phyloP scores from a whole-genome alignment of 2,888 invertebrate species.

The Drosophila macrothrix region DNA sequence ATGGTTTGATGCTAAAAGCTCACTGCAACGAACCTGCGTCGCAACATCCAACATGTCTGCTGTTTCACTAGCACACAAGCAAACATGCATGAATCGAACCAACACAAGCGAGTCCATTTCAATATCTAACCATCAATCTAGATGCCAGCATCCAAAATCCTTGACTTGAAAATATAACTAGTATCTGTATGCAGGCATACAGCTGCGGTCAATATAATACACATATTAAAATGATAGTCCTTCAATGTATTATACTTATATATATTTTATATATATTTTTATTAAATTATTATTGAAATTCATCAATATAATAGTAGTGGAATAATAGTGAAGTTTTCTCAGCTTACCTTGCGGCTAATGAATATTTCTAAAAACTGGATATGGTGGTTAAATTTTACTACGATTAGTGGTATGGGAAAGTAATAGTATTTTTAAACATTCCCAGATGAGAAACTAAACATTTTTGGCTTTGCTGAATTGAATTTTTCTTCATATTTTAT shows the following conservation, averaged over 20 bases:
- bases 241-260: background rate
- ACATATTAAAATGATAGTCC: background rate
- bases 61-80: constrained; percentile 9
- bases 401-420: background rate
- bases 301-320: background rate
- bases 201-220: background rate
- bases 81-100: background rate
- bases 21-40: constrained; percentile 52
- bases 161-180: background rate
- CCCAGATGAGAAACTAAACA: background rate
- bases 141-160: background rate
- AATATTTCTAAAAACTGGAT: background rate
- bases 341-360: background rate
- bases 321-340: too few species aligned
- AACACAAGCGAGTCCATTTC: background rate
- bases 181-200: background rate
- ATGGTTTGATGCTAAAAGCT: constrained; percentile 41
- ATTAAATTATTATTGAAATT: background rate
- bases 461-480: background rate
- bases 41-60: constrained; percentile 32
- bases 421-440: background rate
- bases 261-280: background rate
- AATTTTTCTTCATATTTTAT: background rate
- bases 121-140: background rate
- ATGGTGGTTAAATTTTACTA: background rate